These are phyloP conservation scores for Burhinus bistriatus DNA, from an alignment of 2,113 vertebrate genomes.

Conservation along the genomic window DNA sequence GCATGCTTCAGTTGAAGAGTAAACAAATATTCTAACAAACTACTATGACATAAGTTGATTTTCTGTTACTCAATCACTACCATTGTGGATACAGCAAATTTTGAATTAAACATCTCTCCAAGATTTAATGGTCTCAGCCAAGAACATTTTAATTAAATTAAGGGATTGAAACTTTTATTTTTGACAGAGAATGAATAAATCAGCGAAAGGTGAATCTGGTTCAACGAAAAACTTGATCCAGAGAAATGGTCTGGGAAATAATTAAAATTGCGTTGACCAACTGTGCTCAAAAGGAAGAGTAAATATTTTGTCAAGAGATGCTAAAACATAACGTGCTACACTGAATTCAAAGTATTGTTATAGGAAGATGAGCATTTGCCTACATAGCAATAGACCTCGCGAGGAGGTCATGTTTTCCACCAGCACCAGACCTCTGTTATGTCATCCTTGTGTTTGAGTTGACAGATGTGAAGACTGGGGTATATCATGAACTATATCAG, in stretches of 20 bases:
- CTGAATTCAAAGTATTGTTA: background rate
- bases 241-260: background rate
- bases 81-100: conserved; percentile 64
- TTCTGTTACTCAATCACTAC: conserved; percentile 71
- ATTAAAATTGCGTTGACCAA: background rate
- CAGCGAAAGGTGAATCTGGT: background rate
- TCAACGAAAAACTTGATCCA: background rate
- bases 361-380: background rate
- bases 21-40: conserved; percentile 78
- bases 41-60: conserved; percentile 73
- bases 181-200: conserved; percentile 53
- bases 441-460: background rate
- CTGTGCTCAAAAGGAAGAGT: background rate
- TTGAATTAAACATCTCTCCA: conserved; percentile 73
- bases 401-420: background rate
- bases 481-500: background rate
- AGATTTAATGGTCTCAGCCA: conserved; percentile 70
- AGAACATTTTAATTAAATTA: conserved; percentile 75
- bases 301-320: background rate
- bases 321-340: background rate
- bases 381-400: background rate
- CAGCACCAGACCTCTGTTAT: background rate
- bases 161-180: conserved; percentile 62
- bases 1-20: conserved; percentile 71
- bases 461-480: background rate